Percentiles rank a stretch among this genome's conserved stretches.
Evolutionary conservation across 2,113 vertebrate genomes (phyloP).

Genomic region (Ptilorrhoa leucosticta): DNA sequence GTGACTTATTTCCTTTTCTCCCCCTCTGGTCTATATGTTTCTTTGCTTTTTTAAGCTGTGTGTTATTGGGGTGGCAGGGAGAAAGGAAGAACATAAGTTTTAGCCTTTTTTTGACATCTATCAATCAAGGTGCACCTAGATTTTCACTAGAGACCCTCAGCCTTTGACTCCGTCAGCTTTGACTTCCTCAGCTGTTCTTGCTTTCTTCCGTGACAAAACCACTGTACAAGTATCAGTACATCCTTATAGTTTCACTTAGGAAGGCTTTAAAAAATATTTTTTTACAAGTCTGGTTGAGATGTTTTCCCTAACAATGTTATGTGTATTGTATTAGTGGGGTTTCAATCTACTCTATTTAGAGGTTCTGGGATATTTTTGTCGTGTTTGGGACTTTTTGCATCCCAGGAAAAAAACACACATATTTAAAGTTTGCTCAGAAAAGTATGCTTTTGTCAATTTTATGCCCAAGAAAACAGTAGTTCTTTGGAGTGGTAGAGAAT

Average conservation of each 20-base stretch:
- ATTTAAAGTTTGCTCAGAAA: not conserved
- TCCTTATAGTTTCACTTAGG: not conserved
- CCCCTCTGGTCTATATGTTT: not conserved
- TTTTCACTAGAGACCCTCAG: not conserved
- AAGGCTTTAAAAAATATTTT: not conserved
- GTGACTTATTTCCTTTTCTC: not conserved
- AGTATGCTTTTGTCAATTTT: not conserved
- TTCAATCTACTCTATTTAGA: not conserved
- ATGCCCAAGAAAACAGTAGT: not conserved
- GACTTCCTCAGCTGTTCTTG: not conserved
- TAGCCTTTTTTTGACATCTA: not conserved
- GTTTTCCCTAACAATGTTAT: not conserved
- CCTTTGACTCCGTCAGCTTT: not conserved
- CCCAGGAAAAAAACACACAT: not conserved
- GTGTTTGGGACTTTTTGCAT: not conserved
- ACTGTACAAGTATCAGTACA: not conserved
- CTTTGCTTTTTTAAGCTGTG: not conserved
- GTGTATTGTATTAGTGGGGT: not conserved
- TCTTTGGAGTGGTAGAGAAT: not conserved
- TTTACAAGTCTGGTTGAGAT: not conserved
- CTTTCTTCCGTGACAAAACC: not conserved
- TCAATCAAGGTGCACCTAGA: not conserved
- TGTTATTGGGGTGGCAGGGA: not conserved
- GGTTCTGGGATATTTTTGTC: not conserved
- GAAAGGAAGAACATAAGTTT: not conserved